Base-by-base conservation (phyloP, 1,140 invertebrate genomes). In the Littorina saxatilis region DNA sequence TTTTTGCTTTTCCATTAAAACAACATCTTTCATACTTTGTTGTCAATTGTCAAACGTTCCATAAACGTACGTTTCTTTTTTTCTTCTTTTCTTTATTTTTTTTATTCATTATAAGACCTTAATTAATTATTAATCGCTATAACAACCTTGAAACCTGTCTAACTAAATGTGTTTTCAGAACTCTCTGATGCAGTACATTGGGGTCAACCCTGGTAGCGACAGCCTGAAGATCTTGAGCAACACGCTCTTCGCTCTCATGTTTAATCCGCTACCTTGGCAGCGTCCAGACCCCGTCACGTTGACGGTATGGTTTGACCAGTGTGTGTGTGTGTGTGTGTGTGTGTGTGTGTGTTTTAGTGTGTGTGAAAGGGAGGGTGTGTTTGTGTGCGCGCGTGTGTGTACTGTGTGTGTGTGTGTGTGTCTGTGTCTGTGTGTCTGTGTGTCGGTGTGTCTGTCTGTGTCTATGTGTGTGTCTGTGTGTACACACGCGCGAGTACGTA, bases 161-260 rank as follows among this genome's bases (percentile, higher is more conserved):
- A n/a, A n/a, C n/a, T n/a, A n/a, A n/a, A n/a, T n/a, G n/a, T 66
- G 39, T 11, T 63, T 37, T 1, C 75, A 82, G 78, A 77, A 66
- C 39, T 55, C 55, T 5, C 15, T 80, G 35, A n/a, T 82, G 7
- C 66, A 81, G 47, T 73, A 84, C 72, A 17, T 79, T 4, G 82
- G 84, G 2, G 35, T 85, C 27, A 76, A 82, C 40, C 79, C 74
- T 1, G 82, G 79, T 5, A 47, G 52, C 37, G 47, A 81, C 17
- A 74, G 79, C 17, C 13, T 85, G 15, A 85, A 85, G 73, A 70
- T 80, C 29, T 79, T 85, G 23, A 80, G 83, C 29, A 81, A 85
- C 73, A 83, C 79, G 0, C 79, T 75, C 29, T 82, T 85, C 43
- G 78, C 84, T 0, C 13, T 85, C 52, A 50, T 82, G 17, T 79